A percentile compares a stretch with the other conserved stretches of the same genome.
phyloP scores from a whole-genome alignment of 2,888 invertebrate genomes.

The Crocallis elinguaria region DNA sequence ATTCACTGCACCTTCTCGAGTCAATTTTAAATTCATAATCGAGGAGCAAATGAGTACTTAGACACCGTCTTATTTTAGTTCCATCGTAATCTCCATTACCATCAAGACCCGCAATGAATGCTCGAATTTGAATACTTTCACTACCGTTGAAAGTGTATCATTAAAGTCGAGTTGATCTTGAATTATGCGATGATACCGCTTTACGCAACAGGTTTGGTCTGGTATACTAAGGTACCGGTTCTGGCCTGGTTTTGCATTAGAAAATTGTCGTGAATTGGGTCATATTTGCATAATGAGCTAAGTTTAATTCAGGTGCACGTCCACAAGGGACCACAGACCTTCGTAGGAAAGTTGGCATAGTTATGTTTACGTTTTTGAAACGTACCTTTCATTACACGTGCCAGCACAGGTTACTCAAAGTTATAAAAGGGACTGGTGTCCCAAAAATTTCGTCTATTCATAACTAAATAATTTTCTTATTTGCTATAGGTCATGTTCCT shows the following conservation, averaged over 20 bases:
- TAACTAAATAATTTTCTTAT: neutral
- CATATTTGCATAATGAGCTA: conserved; percentile 53
- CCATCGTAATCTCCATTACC: conserved; percentile 23
- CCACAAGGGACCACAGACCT: conserved; percentile 49
- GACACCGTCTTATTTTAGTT: conserved; percentile 19
- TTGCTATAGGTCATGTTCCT: neutral
- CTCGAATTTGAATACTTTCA: conserved; percentile 32
- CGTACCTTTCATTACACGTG: neutral
- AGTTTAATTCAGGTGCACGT: conserved; percentile 49
- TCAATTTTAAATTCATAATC: conserved; percentile 43
- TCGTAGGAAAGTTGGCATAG: conserved; percentile 36
- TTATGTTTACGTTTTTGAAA: conserved; percentile 25
- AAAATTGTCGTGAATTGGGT: conserved; percentile 56
- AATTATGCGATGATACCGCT: conserved; percentile 40
- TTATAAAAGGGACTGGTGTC: neutral
- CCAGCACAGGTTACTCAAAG: neutral
- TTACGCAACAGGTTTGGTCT: conserved; percentile 45
- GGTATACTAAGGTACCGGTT: conserved; percentile 34
- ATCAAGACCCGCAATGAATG: conserved; percentile 16
- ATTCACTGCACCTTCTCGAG: conserved; percentile 61
- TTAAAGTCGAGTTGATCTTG: conserved; percentile 31
- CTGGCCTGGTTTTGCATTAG: conserved; percentile 46
- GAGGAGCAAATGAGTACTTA: conserved; percentile 41
- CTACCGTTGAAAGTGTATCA: conserved; percentile 32
- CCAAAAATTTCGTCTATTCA: neutral